A percentile compares a stretch with the other conserved stretches of the same genome.
Conservation (phyloP, 2,888 invertebrate genomes). For the Ochlodes sylvanus region DNA sequence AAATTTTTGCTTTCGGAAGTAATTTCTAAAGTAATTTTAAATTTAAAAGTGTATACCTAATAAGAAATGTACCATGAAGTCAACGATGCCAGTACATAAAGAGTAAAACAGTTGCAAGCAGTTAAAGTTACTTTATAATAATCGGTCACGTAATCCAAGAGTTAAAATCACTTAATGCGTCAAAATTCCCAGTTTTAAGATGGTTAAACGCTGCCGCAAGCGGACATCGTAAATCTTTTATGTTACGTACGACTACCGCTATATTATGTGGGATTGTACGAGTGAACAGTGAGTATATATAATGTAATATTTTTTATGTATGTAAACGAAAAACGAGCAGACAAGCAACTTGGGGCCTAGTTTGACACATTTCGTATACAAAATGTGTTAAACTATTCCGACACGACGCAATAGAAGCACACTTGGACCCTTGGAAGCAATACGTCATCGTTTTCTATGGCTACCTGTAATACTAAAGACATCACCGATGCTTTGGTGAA, state of each 20-base stretch:
- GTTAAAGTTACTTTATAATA: slow-evolving; percentile 10
- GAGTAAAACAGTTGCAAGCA: slow-evolving; percentile 3
- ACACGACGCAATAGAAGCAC: too few species aligned
- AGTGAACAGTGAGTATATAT: not conserved
- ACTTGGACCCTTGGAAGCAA: too few species aligned
- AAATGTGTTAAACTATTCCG: too few species aligned
- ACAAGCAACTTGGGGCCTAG: too few species aligned
- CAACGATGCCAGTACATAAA: not conserved
- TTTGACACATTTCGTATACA: too few species aligned
- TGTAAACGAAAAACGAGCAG: too few species aligned
- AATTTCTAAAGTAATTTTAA: too few species aligned
- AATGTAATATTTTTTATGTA: not conserved
- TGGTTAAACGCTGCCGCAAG: not conserved
- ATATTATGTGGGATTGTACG: not conserved
- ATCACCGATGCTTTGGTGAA: too few species aligned
- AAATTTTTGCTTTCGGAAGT: too few species aligned
- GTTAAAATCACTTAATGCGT: slow-evolving; percentile 16
- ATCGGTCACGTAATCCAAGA: slow-evolving; percentile 5
- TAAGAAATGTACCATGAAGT: too few species aligned
- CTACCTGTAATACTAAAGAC: not conserved
- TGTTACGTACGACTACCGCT: not conserved
- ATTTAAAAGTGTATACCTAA: too few species aligned
- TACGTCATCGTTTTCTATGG: too few species aligned
- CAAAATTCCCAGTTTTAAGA: slow-evolving; percentile 14
- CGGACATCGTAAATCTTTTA: slow-evolving; percentile 7